phyloP scores from a whole-genome alignment of 35 echinoderm and acorn worm species.

The Strongylocentrotus purpuratus region DNA sequence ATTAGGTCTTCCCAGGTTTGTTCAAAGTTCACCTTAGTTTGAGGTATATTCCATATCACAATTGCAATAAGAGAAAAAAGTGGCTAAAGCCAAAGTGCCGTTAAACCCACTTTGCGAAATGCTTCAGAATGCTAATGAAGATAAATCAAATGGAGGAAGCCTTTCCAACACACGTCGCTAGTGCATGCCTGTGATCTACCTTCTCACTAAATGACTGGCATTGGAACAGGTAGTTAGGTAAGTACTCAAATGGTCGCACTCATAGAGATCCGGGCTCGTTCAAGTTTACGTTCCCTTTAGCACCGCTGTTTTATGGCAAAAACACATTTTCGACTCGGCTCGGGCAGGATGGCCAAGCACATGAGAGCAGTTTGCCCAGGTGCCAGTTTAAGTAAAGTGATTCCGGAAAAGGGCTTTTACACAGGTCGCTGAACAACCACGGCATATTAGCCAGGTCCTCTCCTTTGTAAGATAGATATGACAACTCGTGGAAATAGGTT shows the following conservation, averaged over 20 bases:
- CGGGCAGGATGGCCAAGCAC: not conserved
- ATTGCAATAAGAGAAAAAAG: not conserved
- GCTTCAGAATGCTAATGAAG: not conserved
- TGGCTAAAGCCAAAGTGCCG: not conserved
- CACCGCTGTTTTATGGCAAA: not conserved
- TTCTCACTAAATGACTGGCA: not conserved
- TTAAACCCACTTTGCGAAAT: not conserved
- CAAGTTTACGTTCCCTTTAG: slow-evolving; percentile 2
- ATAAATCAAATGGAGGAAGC: not conserved
- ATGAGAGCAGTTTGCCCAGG: not conserved
- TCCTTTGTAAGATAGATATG: not conserved
- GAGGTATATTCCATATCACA: not conserved
- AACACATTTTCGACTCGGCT: not conserved
- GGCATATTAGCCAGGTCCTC: not conserved
- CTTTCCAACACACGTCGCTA: not conserved
- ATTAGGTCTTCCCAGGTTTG: not conserved
- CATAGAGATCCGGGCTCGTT: not conserved
- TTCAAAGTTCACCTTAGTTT: not conserved
- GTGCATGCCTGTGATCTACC: not conserved
- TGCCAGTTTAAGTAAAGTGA: not conserved
- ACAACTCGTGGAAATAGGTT: not conserved
- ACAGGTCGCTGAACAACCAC: not conserved
- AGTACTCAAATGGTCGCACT: not conserved
- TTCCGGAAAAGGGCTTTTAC: not conserved
- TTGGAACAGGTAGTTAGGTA: not conserved